Evolutionary conservation across 1,140 invertebrate species (phyloP).

Genomic region (Drosophila kurseongensis): DNA sequence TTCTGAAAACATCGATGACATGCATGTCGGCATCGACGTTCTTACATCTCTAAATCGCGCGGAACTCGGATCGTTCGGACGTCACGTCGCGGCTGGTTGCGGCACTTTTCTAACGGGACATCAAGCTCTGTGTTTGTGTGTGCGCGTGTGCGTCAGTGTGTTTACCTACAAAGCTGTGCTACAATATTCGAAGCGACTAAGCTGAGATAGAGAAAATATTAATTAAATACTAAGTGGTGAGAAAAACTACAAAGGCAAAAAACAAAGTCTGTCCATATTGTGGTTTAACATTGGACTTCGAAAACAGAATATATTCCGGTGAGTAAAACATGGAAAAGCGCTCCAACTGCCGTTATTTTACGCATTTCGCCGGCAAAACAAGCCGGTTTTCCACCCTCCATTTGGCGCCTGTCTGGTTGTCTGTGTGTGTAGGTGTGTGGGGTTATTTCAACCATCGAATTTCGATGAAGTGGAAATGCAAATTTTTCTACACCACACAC

Average conservation of each 20-base stretch:
- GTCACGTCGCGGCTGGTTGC: constrained; percentile 31
- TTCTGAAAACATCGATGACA: too few relatives aligned
- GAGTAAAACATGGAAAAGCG: constrained; percentile 46
- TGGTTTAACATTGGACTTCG: constrained; percentile 6
- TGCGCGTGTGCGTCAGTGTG: constrained; percentile 22
- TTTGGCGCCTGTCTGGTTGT: constrained; percentile 57
- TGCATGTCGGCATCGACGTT: too few relatives aligned
- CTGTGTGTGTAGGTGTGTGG: constrained; percentile 29
- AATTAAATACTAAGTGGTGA: constrained; percentile 13
- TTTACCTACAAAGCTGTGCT: constrained; percentile 36
- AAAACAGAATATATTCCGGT: constrained; percentile 46
- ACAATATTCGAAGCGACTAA: constrained; percentile 34
- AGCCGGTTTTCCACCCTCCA: constrained; percentile 41
- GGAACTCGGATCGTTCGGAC: constrained; percentile 17
- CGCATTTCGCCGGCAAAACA: constrained; percentile 73
- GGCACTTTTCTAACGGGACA: constrained; percentile 16
- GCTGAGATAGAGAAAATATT: constrained; percentile 33
- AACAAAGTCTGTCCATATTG: constrained; percentile 6
- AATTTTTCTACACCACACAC: constrained; percentile 18
- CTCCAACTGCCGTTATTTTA: constrained; percentile 47
- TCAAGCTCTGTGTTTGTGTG: constrained; percentile 12
- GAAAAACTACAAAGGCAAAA: constrained; percentile 6
- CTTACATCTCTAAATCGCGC: not conserved
- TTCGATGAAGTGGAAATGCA: constrained; percentile 55
- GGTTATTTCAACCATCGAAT: constrained; percentile 47